A percentile compares a stretch with the other conserved stretches of the same genome.
These are phyloP conservation scores for Gymnothorax javanicus DNA, from an alignment of 2,797 vertebrate species.

Conservation along the genomic window DNA sequence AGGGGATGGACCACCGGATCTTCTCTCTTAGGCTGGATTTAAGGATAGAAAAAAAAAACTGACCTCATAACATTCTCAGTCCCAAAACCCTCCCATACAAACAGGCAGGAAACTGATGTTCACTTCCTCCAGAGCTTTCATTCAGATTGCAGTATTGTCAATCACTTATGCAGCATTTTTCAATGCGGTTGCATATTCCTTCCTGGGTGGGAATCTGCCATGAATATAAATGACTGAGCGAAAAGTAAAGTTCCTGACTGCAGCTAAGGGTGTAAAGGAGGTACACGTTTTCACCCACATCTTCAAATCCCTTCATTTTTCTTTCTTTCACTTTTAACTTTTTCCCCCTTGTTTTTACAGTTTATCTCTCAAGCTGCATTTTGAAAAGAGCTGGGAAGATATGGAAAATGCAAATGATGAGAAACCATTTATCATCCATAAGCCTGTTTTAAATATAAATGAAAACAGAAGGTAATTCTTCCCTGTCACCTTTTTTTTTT, in stretches of 20 bases:
- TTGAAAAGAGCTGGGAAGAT: too few relatives aligned
- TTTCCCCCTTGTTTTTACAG: not conserved
- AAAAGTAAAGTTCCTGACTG: not conserved
- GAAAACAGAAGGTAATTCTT: too few relatives aligned
- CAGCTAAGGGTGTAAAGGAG: not conserved
- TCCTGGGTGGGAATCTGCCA: not conserved
- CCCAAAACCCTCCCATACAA: not conserved
- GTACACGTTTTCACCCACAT: not conserved
- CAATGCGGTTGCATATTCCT: not conserved
- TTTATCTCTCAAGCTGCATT: not conserved
- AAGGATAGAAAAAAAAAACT: too few relatives aligned
- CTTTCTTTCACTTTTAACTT: not conserved
- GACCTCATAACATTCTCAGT: not conserved
- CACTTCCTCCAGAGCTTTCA: not conserved
- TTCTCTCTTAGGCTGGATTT: too few relatives aligned
- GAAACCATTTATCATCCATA: too few relatives aligned
- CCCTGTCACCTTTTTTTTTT: too few relatives aligned
- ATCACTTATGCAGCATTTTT: not conserved
- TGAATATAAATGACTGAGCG: not conserved
- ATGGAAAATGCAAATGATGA: too few relatives aligned
- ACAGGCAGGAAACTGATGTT: not conserved
- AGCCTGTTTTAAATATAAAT: too few relatives aligned
- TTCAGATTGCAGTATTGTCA: not conserved
- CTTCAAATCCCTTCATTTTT: not conserved
- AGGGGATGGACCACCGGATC: too few relatives aligned